Base-by-base conservation (phyloP, 1,140 invertebrate genomes). In the Dendroctonus valens region DNA sequence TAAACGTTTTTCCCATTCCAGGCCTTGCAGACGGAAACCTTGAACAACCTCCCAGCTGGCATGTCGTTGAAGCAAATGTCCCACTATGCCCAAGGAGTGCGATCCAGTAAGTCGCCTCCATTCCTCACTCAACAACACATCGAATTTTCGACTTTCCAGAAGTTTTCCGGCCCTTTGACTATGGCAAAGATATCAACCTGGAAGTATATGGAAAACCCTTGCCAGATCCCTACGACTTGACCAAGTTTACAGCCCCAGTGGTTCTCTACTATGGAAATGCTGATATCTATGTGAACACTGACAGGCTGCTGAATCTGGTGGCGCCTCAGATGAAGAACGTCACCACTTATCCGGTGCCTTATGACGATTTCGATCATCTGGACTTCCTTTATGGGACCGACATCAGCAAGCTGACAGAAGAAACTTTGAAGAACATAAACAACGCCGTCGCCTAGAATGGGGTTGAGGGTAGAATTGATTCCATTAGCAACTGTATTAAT, bases 301-400 rank as follows among this genome's bases (percentile, higher is more conserved):
- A 55, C 6, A 51, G 37, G 7, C 26, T 66, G 6, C 7, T 51
- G 8, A 48, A 62, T 38, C 42, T 64, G 5, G 68, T 86, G 11
- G 73, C 75, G 48, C 69, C 69, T 0, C 65, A 74, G 11, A 65
- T 87, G 9, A 74, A 74, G 0, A 83, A 84, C 71, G 72, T 79
- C 5, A 69, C 81, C 0, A 48, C 15, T 5, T n/a, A 41, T 55
- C 7, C 59, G 14, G 51, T 69, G 3, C 67, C 71, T 38, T 59
- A 48, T 48, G 53, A 38, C 5, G 40, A 67, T 15, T 67, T 67
- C 26, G 53, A 67, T 40, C 65, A 67, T 49, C 40, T 67, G 38
- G 65, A 67, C 55, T 67, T 59, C 41, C 51, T 68, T 9, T 68
- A 52, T 39, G 63, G 62, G 58, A n/a, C 26, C 5, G 26, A 41